Evolutionary conservation across 2,888 invertebrate genomes (phyloP), one percentile per base, ranked within the genome.

Genomic region (Drosophila melanocephala): DNA sequence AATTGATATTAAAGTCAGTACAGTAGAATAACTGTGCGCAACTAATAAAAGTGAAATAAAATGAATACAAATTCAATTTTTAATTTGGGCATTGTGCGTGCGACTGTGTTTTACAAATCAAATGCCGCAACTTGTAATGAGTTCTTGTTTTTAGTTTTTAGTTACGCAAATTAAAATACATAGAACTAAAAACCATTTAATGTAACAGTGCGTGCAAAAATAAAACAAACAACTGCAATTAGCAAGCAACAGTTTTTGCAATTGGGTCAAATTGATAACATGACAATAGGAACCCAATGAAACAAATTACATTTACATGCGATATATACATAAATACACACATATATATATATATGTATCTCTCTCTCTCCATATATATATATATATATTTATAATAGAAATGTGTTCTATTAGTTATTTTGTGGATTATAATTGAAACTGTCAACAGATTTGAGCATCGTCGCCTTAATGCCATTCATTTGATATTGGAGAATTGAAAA

Each of bases 381-480:
- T n/a, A n/a, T n/a, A n/a, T n/a, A n/a, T n/a, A n/a, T n/a, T n/a
- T n/a, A n/a, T n/a, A n/a, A n/a, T n/a, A 9, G 9, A 52, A 16
- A 28, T 28, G n/a, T 32, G 47, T 50, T 57, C 2, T 10, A 6
- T 12, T 42, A 42, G 19, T 51, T 51, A 16, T 57, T 32, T 52
- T 69, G 28, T 19, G 69, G 16, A 32, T 69, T 69, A 70, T 86
- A 81, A 83, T 83, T 83, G 84, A 78, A 83, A 80, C 57, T 78
- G 78, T 83, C 75, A 86, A 72, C 81, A 78, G 66, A 83, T 83
- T 83, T 66, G 26, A 71, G 58, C 70, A 16, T 58, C 51, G 58
- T n/a, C 58, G 69, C 71, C 37, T 44, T 32, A 69, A 69, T 57
- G 39, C 37, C 6, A 51, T 68, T 68, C n/a, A 44, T 47, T 50